These are phyloP conservation scores for Mycogona germanica DNA, from an alignment of 2,888 invertebrate genomes.

Conservation along the genomic window DNA sequence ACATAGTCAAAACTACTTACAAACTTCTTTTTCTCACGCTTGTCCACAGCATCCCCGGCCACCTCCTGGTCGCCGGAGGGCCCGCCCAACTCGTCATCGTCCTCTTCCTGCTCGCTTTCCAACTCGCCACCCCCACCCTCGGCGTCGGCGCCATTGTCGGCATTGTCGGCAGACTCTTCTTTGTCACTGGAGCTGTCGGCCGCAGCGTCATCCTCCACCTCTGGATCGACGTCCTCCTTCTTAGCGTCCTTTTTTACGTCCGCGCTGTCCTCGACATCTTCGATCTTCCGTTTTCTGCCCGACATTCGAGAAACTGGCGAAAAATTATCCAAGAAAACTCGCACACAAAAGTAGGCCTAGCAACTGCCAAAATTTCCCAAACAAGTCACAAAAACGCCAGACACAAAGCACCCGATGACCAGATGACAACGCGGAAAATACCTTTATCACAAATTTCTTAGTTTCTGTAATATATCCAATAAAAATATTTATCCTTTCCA, in stretches of 20 bases:
- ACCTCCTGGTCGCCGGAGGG: conserved; percentile 2
- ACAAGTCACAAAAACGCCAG: not conserved
- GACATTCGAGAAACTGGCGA: conserved; percentile 4
- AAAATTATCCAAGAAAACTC: not conserved
- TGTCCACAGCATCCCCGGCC: conserved; percentile 8
- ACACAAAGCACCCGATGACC: too few relatives aligned
- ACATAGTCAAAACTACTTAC: conserved; percentile 4
- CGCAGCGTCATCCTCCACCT: conserved; percentile 1
- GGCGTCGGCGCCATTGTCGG: conserved; percentile 5
- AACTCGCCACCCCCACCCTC: not conserved
- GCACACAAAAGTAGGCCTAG: not conserved
- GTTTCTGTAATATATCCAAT: too few relatives aligned
- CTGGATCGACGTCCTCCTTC: not conserved
- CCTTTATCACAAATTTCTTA: too few relatives aligned
- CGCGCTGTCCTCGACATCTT: not conserved
- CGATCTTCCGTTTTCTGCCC: conserved; percentile 3
- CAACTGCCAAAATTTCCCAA: not conserved
- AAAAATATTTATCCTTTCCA: not conserved
- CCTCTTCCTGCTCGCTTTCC: not conserved
- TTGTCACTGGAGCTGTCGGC: conserved; percentile 10
- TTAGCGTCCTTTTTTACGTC: not conserved
- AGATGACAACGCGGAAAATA: too few relatives aligned
- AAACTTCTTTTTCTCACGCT: conserved; percentile 17
- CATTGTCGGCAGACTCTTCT: conserved; percentile 1
- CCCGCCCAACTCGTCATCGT: not conserved